A percentile compares a stretch with the other conserved stretches of the same genome.
phyloP scores from a whole-genome alignment of 2,797 vertebrate genomes.

The Mionectes olivaceus region DNA sequence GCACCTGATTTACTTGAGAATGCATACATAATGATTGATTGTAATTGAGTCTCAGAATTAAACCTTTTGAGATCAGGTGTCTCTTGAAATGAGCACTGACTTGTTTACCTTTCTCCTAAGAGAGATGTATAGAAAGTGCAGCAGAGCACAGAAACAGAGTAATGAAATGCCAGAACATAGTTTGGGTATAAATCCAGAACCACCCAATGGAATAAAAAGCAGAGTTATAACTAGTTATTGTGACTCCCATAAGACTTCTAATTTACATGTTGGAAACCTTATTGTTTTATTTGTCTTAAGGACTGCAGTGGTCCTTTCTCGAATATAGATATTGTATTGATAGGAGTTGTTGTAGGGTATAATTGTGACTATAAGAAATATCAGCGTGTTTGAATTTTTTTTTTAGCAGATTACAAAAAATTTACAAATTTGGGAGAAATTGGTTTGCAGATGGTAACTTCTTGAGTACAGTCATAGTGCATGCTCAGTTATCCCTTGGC shows the following conservation, averaged over 20 bases:
- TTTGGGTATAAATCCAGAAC: neutral
- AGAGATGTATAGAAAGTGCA: neutral
- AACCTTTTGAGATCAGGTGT: neutral
- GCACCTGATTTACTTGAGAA: neutral
- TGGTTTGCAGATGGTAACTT: neutral
- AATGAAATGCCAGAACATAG: neutral
- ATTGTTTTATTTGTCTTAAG: neutral
- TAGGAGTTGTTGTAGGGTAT: neutral
- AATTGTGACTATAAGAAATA: neutral
- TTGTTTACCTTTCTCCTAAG: neutral
- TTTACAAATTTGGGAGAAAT: neutral
- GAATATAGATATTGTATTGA: neutral
- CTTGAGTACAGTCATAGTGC: neutral
- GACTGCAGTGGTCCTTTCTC: neutral
- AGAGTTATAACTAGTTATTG: neutral
- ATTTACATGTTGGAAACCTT: neutral
- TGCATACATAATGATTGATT: neutral
- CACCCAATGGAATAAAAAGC: neutral
- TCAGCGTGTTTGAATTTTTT: neutral
- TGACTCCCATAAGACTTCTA: neutral
- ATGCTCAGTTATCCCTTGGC: neutral
- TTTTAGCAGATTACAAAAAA: neutral
- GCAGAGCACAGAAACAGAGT: neutral
- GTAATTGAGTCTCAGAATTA: neutral
- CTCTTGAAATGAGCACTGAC: neutral